These are phyloP conservation scores for Amphipoea oculea DNA, from an alignment of 2,888 invertebrate genomes.

Conservation along the genomic window DNA sequence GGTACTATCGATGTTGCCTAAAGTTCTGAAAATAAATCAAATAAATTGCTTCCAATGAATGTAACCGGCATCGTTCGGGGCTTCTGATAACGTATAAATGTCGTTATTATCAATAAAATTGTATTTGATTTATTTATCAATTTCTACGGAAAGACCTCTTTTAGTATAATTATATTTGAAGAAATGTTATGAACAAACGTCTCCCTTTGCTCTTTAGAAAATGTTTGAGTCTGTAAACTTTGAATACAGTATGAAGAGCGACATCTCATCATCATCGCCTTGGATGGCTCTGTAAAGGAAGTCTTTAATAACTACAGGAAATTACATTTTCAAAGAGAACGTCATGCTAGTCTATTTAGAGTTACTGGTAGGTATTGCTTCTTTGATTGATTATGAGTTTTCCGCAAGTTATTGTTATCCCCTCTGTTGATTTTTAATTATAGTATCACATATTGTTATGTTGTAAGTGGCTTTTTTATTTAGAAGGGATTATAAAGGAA, in stretches of 20 bases:
- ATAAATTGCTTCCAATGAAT: slow-evolving; percentile 42
- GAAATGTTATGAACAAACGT: not conserved
- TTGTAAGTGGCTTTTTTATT: too few relatives aligned
- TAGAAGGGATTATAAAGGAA: too few relatives aligned
- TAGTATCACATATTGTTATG: too few relatives aligned
- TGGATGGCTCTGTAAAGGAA: too few relatives aligned
- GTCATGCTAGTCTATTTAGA: not conserved
- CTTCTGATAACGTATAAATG: slow-evolving; percentile 38
- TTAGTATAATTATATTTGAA: slow-evolving; percentile 12
- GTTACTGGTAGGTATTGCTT: not conserved
- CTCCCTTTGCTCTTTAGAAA: not conserved
- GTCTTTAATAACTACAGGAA: not conserved
- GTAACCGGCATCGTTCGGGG: slow-evolving; percentile 11
- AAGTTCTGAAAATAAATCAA: slow-evolving; percentile 41
- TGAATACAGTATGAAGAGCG: not conserved
- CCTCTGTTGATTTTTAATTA: too few relatives aligned
- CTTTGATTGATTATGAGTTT: too few relatives aligned
- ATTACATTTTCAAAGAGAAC: not conserved
- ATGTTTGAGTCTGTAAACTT: not conserved
- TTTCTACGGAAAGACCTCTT: slow-evolving; percentile 18
- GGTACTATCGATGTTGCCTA: not conserved
- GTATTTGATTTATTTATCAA: slow-evolving; percentile 51
- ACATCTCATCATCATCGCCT: too few relatives aligned
- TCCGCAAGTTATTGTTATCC: too few relatives aligned
- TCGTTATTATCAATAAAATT: slow-evolving; percentile 33